phyloP scores from a whole-genome alignment of 2,113 vertebrate species.

The Condylura cristata region DNA sequence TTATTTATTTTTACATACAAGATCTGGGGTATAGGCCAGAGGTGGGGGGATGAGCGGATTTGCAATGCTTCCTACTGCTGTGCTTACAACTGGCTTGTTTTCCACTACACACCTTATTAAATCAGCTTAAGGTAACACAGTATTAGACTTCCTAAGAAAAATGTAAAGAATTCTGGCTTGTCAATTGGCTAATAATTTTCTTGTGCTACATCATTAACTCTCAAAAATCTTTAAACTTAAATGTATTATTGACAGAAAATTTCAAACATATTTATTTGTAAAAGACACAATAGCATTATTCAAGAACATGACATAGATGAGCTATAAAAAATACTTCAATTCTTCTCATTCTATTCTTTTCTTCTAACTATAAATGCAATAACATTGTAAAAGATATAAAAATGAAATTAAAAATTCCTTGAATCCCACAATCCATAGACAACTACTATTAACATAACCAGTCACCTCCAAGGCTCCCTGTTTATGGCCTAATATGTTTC shows the following conservation, averaged over 20 bases:
- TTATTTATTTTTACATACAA: too few species aligned
- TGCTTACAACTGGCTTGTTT: background rate
- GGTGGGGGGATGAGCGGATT: too few species aligned
- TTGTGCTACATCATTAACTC: constrained; percentile 54
- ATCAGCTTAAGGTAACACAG: constrained; percentile 6
- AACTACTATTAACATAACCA: background rate
- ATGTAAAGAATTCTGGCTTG: constrained; percentile 47
- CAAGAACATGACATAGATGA: background rate
- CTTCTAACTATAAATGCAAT: constrained; percentile 17
- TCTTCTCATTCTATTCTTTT: constrained; percentile 19
- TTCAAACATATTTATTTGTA: constrained; percentile 15
- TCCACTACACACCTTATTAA: background rate
- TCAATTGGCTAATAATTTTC: constrained; percentile 60
- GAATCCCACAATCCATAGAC: background rate
- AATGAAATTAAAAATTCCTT: background rate
- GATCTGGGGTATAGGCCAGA: too few species aligned
- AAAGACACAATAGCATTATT: background rate
- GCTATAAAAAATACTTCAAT: background rate
- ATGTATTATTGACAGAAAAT: constrained; percentile 43
- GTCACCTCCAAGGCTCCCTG: background rate
- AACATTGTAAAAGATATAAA: background rate
- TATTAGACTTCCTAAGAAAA: constrained; percentile 27
- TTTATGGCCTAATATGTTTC: background rate
- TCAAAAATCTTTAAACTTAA: constrained; percentile 42
- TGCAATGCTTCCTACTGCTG: background rate